Evolutionary conservation across 2,888 invertebrate genomes (phyloP).

Genomic region (Pristionchus entomophagus): DNA sequence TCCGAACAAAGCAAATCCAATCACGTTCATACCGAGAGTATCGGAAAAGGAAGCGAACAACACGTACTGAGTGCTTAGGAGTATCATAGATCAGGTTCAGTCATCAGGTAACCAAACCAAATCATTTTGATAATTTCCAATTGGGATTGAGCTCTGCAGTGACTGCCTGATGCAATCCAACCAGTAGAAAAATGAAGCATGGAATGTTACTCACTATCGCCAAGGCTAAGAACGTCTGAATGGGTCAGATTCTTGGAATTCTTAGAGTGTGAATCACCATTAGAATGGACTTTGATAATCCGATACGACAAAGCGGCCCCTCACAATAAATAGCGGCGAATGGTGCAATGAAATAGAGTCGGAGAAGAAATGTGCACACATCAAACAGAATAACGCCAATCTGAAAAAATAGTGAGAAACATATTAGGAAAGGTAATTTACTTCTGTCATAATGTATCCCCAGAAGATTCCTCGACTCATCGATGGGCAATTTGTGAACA

Average conservation of each 20-base stretch:
- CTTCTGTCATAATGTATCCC: not conserved
- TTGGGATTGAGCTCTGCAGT: not conserved
- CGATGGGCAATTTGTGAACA: not conserved
- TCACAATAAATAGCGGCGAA: not conserved
- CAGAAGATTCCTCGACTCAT: not conserved
- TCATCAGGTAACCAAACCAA: not conserved
- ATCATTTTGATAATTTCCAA: not conserved
- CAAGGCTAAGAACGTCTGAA: not conserved
- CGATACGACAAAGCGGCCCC: not conserved
- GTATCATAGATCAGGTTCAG: not conserved
- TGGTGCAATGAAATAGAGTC: not conserved
- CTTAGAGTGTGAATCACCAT: not conserved
- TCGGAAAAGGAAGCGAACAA: not conserved
- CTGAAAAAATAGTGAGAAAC: not conserved
- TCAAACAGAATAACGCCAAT: not conserved
- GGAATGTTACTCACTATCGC: not conserved
- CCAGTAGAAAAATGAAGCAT: not conserved
- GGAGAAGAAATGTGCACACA: not conserved
- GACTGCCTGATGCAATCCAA: not conserved
- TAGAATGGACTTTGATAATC: not conserved
- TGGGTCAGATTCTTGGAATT: not conserved
- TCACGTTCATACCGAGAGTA: not conserved
- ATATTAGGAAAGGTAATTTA: not conserved
- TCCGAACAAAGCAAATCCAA: not conserved
- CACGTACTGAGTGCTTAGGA: not conserved